Evolutionary conservation across 2,797 vertebrate genomes (phyloP).

Genomic region (Pteronotus mesoamericanus): DNA sequence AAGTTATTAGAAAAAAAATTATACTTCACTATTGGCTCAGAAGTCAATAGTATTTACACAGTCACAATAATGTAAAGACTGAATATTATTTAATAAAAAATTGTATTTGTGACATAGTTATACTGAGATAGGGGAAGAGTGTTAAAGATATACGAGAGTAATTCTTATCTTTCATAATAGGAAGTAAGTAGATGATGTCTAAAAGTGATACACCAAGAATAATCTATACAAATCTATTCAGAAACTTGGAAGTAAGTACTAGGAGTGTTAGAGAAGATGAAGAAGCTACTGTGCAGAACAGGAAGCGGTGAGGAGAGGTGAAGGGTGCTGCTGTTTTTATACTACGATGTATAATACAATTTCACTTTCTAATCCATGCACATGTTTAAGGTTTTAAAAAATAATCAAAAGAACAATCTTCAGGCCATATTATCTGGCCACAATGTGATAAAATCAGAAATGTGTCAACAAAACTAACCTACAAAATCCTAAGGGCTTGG

Average conservation of each 20-base stretch:
- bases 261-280: background rate
- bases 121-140: background rate
- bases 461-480: background rate
- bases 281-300: background rate
- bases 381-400: background rate
- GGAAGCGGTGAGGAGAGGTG: background rate
- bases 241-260: background rate
- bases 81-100: background rate
- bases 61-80: background rate
- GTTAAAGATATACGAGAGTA: too few relatives aligned
- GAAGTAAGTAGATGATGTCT: background rate
- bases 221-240: rapidly evolving
- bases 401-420: background rate
- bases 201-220: background rate
- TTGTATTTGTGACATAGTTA: background rate
- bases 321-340: background rate
- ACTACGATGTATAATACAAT: background rate
- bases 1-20: background rate
- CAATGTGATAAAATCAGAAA: background rate
- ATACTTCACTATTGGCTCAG: background rate
- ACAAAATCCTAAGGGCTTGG: background rate
- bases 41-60: background rate
- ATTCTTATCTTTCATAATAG: background rate
- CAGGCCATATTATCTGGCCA: background rate
- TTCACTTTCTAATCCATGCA: background rate